Evolutionary conservation across 1,140 invertebrate species (phyloP).

Genomic region (Callitettix versicolor): DNA sequence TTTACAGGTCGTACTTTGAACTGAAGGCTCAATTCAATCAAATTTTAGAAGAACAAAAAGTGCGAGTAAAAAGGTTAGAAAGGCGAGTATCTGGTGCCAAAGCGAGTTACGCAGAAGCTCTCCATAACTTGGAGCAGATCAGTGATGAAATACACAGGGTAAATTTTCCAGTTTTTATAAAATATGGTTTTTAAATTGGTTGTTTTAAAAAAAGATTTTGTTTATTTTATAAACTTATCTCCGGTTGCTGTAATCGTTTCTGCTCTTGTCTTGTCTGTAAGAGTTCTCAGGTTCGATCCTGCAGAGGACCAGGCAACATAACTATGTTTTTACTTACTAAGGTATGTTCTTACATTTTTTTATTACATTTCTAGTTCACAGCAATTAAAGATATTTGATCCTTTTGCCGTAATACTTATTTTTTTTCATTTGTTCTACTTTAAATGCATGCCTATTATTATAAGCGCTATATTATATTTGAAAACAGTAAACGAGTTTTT

Average conservation of each 20-base stretch:
- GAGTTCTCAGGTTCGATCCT: not conserved
- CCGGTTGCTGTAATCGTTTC: not conserved
- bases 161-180: not conserved
- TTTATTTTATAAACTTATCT: conserved; percentile 5
- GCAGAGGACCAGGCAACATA: too few species aligned
- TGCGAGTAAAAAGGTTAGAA: conserved; percentile 39
- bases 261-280: not conserved
- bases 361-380: too few species aligned
- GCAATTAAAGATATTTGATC: too few species aligned
- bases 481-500: too few species aligned
- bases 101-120: conserved; percentile 40
- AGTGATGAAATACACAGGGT: conserved; percentile 46
- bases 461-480: too few species aligned
- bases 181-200: not conserved
- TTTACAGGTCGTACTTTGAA: conserved; percentile 46
- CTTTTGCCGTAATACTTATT: too few species aligned
- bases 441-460: too few species aligned
- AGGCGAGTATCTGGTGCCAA: conserved; percentile 32
- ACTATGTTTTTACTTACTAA: too few species aligned
- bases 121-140: conserved; percentile 43
- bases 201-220: not conserved
- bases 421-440: too few species aligned
- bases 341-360: too few species aligned
- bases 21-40: conserved; percentile 45
- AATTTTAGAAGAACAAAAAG: conserved; percentile 43